These are phyloP conservation scores for Uropetala carovei DNA, from an alignment of 2,888 invertebrate genomes.

Conservation along the genomic window DNA sequence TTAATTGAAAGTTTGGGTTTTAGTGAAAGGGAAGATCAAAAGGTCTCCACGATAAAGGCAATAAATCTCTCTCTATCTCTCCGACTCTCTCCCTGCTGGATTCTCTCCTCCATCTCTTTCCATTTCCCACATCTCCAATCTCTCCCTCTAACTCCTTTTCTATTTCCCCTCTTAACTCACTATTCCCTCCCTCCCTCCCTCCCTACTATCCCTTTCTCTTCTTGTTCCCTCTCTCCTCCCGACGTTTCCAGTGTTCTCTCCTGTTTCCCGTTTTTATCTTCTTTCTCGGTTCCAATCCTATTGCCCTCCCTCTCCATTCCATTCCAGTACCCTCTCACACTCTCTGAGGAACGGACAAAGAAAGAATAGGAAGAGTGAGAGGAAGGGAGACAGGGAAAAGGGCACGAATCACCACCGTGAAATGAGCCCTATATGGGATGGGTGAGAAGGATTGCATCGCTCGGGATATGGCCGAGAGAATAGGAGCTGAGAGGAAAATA, in stretches of 20 bases:
- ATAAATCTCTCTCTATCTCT: background rate
- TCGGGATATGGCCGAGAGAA: too few relatives aligned
- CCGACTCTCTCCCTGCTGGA: background rate
- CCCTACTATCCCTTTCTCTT: background rate
- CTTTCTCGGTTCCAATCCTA: background rate
- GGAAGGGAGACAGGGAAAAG: background rate
- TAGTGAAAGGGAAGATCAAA: constrained; percentile 28
- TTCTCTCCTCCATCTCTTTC: background rate
- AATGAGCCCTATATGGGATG: constrained; percentile 15
- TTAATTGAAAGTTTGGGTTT: constrained; percentile 32
- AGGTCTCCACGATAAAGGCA: constrained; percentile 15
- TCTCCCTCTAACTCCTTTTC: background rate
- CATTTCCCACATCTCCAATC: background rate
- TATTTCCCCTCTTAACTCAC: too few relatives aligned
- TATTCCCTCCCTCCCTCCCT: background rate
- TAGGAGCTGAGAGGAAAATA: background rate
- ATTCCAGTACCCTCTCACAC: too few relatives aligned
- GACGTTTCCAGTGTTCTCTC: background rate
- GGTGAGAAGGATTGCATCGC: background rate
- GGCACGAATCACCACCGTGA: background rate
- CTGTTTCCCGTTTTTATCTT: background rate
- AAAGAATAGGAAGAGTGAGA: background rate
- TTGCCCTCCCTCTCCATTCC: background rate
- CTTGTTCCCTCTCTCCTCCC: background rate
- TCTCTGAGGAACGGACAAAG: too few relatives aligned